Evolutionary conservation across 2,113 vertebrate genomes (phyloP).

Genomic region (Lethenteron reissneri): DNA sequence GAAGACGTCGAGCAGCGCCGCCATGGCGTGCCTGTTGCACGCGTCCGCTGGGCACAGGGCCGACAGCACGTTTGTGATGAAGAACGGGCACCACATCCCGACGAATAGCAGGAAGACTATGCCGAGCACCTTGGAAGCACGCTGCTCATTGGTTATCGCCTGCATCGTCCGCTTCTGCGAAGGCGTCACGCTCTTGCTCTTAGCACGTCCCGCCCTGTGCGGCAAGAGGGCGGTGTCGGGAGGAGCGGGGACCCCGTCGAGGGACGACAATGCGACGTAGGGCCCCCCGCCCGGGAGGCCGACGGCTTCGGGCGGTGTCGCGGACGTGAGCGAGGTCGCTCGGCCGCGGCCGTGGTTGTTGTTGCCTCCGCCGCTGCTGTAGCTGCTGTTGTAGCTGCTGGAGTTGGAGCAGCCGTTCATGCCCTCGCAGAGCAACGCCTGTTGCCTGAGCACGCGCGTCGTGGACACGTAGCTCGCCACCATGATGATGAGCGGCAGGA

Average conservation of each 20-base stretch:
- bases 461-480: constrained; percentile 83
- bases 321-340: too few species aligned
- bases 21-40: constrained; percentile 38
- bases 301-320: too few species aligned
- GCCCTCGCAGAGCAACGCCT: constrained; percentile 27
- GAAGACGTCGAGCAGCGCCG: constrained; percentile 59
- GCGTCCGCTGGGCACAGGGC: constrained; percentile 40
- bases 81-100: constrained; percentile 94
- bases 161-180: constrained; percentile 46
- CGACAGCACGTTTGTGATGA: constrained; percentile 75
- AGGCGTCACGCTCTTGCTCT: neutral
- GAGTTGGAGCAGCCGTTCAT: too few species aligned
- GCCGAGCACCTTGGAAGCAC: constrained; percentile 84
- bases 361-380: too few species aligned
- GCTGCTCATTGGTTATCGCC: constrained; percentile 85
- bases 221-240: too few species aligned
- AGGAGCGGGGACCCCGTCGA: too few species aligned
- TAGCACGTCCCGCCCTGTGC: too few species aligned
- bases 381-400: too few species aligned
- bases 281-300: too few species aligned
- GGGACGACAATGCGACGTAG: too few species aligned
- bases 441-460: constrained; percentile 58
- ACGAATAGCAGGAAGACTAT: constrained; percentile 91
- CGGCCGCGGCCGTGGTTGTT: too few species aligned
- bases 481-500: constrained; percentile 83